These are phyloP conservation scores for Catharus bicknelli DNA, from an alignment of 2,113 vertebrate genomes.

Conservation along the genomic window DNA sequence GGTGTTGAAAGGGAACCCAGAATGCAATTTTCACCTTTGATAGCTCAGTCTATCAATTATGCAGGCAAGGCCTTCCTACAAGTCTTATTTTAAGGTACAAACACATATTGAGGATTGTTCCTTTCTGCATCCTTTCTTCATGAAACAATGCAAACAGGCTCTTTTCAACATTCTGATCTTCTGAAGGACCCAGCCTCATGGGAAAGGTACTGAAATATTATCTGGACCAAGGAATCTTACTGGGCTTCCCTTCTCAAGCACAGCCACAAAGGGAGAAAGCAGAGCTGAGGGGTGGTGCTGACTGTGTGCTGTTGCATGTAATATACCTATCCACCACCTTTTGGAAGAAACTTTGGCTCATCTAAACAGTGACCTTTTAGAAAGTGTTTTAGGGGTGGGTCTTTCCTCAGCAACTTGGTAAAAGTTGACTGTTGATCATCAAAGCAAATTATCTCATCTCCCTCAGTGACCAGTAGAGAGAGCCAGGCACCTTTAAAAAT, in stretches of 20 bases:
- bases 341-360: neutral
- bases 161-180: neutral
- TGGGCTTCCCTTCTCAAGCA: neutral
- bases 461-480: neutral
- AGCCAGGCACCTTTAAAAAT: constrained; percentile 24
- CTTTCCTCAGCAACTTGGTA: neutral
- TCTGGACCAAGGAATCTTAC: neutral
- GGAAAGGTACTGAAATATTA: neutral
- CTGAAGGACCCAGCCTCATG: neutral
- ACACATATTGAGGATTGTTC: neutral
- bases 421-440: neutral
- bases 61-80: neutral
- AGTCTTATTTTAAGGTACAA: neutral
- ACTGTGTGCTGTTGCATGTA: neutral
- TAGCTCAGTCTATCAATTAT: neutral
- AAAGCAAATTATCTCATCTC: neutral
- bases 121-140: neutral
- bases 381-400: neutral
- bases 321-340: neutral
- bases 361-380: neutral
- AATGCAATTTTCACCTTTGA: neutral
- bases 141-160: neutral
- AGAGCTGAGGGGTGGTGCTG: neutral
- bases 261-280: neutral
- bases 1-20: neutral